Base-by-base conservation (phyloP, 2,797 vertebrate genomes). In the Pelobates cultripes region DNA sequence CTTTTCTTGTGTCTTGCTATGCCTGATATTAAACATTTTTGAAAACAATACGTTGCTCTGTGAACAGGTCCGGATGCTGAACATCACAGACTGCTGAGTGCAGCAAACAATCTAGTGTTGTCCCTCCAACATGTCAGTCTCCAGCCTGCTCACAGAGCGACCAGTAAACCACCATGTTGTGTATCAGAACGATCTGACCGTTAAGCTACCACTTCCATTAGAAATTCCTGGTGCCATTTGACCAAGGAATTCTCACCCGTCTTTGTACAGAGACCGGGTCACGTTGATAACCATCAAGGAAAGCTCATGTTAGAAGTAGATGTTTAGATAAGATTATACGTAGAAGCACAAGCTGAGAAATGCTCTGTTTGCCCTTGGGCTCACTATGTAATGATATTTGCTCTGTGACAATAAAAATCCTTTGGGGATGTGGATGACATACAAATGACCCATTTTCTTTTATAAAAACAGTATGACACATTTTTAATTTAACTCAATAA, bases 1-100 rank as follows among this genome's bases (percentile, higher is more conserved):
- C 43, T 44, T 68, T 60, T 79, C 77, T 69, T 72, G 69, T 9
- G 17, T 61, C 69, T 41, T n/a, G 51, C 70, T 63, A 44, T 67
- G 44, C 45, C 47, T 12, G 9, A 7, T 68, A 47, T 47, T 14
- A 63, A 55, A 43, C 57, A 57, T 75, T 45, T 64, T 61, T 64
- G 9, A 15, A 61, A 74, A 74, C 7, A 43, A 42, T 41, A 41
- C 41, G 44, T 3, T 64, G n/a, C 12, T 53, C 6, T 14, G 68
- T 47, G 12, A 40, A 57, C 9, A 44, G 13, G 4, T 4, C 69
- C 17, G 40, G 69, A 64, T 13, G 3, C 28, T 1, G 43, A 28
- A 45, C 15, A 12, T 6, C 45, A 17, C 42, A 42, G 13, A 4
- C 9, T 2, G 53, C 14, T 12, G 55, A 15, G 14, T 57, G 55